Percentiles rank a stretch among this genome's conserved stretches.
Evolutionary conservation across 2,113 vertebrate genomes (phyloP).

Genomic region (Cettia cetti): DNA sequence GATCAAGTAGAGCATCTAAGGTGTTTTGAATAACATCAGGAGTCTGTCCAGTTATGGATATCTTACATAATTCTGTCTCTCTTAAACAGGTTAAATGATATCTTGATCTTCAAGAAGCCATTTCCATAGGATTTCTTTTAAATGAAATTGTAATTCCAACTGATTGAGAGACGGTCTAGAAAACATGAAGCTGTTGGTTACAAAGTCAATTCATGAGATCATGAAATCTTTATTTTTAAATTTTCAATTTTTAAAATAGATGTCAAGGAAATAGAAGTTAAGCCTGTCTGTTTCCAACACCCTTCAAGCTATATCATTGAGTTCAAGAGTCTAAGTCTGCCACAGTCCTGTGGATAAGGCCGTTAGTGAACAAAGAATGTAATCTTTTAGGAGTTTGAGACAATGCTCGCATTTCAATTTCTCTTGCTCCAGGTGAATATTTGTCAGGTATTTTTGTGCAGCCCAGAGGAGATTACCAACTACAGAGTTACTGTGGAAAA

Average conservation of each 20-base stretch:
- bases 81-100: neutral
- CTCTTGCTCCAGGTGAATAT: neutral
- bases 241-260: accelerated
- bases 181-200: neutral
- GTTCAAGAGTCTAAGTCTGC: neutral
- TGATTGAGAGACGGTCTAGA: neutral
- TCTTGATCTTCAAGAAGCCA: neutral
- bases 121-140: neutral
- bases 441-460: neutral
- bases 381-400: neutral
- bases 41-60: neutral
- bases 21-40: neutral
- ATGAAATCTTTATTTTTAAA: neutral
- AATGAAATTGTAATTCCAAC: neutral
- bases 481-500: neutral
- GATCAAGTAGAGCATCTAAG: neutral
- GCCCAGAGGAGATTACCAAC: neutral
- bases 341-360: neutral
- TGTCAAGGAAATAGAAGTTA: neutral
- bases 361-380: neutral
- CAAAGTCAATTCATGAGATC: neutral
- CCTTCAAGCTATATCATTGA: neutral
- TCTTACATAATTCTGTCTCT: neutral
- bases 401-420: neutral
- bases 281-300: neutral